These are phyloP conservation scores for Drosophila aldrichi DNA, from an alignment of 2,888 invertebrate species.

Conservation along the genomic window DNA sequence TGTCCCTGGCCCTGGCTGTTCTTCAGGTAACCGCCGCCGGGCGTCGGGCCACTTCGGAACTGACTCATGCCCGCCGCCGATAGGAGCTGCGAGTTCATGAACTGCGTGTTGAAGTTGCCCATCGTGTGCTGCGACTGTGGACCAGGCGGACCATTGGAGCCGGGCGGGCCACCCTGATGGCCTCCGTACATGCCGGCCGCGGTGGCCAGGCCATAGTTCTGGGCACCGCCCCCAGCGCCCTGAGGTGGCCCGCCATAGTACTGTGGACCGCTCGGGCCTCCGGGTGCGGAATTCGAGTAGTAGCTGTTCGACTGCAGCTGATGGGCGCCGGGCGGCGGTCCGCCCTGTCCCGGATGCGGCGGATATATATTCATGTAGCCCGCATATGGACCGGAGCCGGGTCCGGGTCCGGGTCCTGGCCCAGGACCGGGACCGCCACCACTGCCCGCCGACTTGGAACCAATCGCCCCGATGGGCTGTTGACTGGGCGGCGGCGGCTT, in stretches of 20 bases:
- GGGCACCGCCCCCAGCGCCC: constrained; percentile 82
- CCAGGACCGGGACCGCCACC: constrained; percentile 62
- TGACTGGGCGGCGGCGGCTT: constrained; percentile 90
- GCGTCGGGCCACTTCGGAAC: constrained; percentile 84
- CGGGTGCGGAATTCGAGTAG: constrained; percentile 85
- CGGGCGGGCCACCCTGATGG: constrained; percentile 82
- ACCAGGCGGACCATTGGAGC: constrained; percentile 81
- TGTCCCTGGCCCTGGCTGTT: constrained; percentile 85
- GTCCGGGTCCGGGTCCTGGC: constrained; percentile 59
- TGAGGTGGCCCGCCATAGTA: constrained; percentile 84
- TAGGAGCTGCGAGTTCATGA: constrained; percentile 88
- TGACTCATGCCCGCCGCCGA: constrained; percentile 86
- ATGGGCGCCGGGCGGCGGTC: constrained; percentile 83
- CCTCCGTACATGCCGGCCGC: constrained; percentile 84
- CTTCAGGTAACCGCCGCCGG: constrained; percentile 83
- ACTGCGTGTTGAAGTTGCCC: constrained; percentile 86
- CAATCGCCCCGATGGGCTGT: constrained; percentile 94
- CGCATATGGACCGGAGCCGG: constrained; percentile 76
- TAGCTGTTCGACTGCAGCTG: constrained; percentile 85
- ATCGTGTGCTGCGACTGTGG: constrained; percentile 84
- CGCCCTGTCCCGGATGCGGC: constrained; percentile 83
- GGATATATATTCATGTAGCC: constrained; percentile 85
- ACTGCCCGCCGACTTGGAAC: constrained; percentile 85
- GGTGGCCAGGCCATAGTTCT: constrained; percentile 84
- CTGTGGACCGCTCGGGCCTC: constrained; percentile 83